phyloP scores from a whole-genome alignment of 2,797 vertebrate genomes.

The Poecilia velifera region DNA sequence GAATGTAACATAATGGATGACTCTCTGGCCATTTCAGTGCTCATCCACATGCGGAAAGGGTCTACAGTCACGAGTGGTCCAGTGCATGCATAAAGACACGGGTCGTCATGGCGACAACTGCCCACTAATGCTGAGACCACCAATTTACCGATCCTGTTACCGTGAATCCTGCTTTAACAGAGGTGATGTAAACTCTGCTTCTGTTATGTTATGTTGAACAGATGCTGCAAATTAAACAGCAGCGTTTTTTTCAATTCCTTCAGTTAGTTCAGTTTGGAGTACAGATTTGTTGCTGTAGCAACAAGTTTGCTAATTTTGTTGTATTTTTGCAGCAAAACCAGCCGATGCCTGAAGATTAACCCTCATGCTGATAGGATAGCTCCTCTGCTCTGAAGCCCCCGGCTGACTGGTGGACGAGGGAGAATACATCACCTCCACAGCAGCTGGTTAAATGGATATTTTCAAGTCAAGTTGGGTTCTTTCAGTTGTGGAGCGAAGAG shows the following conservation, averaged over 20 bases:
- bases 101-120: conserved; percentile 95
- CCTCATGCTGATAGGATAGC: not conserved
- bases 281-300: not conserved
- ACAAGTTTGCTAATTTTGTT: not conserved
- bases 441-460: not conserved
- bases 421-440: not conserved
- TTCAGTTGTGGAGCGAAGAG: not conserved
- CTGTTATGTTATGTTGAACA: not conserved
- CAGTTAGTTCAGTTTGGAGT: too few relatives aligned
- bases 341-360: not conserved
- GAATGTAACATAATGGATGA: not conserved
- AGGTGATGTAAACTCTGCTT: not conserved
- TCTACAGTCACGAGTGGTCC: conserved; percentile 94
- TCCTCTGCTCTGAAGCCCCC: not conserved
- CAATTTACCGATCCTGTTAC: conserved; percentile 91
- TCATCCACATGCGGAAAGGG: conserved; percentile 94
- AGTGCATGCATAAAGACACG: conserved; percentile 96
- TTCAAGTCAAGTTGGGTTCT: not conserved
- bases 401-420: not conserved
- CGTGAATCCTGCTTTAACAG: conserved; percentile 89
- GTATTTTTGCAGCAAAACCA: not conserved
- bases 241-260: too few relatives aligned
- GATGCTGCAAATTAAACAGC: too few relatives aligned
- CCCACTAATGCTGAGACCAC: conserved; percentile 82
- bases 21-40: conserved; percentile 81